Evolutionary conservation across 2,797 vertebrate species (phyloP).

Genomic region (Staurois parvus): DNA sequence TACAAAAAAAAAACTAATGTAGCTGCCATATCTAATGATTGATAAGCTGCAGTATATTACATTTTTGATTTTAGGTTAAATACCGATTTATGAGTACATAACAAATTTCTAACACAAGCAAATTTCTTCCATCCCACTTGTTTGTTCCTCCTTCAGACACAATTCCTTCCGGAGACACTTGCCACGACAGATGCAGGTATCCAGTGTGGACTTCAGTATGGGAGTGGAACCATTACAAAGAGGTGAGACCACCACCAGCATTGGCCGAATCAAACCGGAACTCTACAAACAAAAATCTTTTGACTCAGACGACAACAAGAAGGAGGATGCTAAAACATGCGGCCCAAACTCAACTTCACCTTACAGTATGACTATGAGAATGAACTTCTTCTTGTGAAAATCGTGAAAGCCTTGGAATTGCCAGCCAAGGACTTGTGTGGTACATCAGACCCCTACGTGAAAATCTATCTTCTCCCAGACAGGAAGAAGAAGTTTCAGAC

Average conservation of each 20-base stretch:
- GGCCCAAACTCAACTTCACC: slow-evolving; percentile 94
- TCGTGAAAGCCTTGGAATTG: slow-evolving; percentile 94
- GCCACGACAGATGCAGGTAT: slow-evolving; percentile 96
- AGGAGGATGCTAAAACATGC: slow-evolving; percentile 87
- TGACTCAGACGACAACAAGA: slow-evolving; percentile 87
- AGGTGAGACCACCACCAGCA: slow-evolving; percentile 93
- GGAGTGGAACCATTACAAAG: slow-evolving; percentile 84
- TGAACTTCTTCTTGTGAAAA: slow-evolving; percentile 89
- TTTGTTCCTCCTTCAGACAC: slow-evolving; percentile 80
- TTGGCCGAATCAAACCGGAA: slow-evolving; percentile 96
- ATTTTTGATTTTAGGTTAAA: too few relatives aligned
- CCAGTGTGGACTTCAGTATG: slow-evolving; percentile 94
- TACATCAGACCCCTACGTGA: slow-evolving; percentile 96
- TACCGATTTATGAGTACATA: too few relatives aligned
- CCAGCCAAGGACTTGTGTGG: slow-evolving; percentile 97
- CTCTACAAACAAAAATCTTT: slow-evolving; percentile 98
- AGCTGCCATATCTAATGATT: too few relatives aligned
- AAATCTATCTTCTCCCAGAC: slow-evolving; percentile 97
- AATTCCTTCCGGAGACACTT: slow-evolving; percentile 96
- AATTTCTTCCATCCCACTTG: neutral
- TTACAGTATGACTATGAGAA: slow-evolving; percentile 94
- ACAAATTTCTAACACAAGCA: too few relatives aligned
- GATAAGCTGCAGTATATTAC: too few relatives aligned
- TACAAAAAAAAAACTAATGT: too few relatives aligned
- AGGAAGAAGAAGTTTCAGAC: slow-evolving; percentile 99